These are phyloP conservation scores for Sarcophaga peregrina DNA, from an alignment of 1,140 invertebrate species.

Conservation along the genomic window DNA sequence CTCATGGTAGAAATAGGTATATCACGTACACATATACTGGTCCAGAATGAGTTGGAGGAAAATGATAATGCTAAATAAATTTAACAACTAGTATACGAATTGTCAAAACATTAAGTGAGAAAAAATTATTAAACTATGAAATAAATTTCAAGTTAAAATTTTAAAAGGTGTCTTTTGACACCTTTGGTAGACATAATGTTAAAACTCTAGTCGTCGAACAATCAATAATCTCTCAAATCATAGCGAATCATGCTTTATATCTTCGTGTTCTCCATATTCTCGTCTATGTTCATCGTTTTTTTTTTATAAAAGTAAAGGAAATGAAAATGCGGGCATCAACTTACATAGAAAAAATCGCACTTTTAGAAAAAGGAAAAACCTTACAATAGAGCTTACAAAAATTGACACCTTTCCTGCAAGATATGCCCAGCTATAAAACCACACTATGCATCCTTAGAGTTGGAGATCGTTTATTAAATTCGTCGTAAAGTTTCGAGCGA, in stretches of 20 bases:
- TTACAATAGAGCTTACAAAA: neutral
- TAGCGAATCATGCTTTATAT: neutral
- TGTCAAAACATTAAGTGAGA: no score
- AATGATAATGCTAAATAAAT: no score
- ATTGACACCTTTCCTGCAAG: neutral
- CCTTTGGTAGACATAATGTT: no score
- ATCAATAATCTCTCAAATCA: neutral
- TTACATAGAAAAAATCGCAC: neutral
- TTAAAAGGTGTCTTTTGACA: no score
- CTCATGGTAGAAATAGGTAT: no score
- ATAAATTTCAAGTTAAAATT: no score
- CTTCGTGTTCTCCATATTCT: neutral
- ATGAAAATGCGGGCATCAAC: no score
- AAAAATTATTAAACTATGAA: no score
- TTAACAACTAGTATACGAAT: no score
- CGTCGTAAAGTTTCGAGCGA: conserved; percentile 7
- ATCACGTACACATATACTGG: no score
- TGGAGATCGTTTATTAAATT: neutral
- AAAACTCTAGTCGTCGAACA: neutral
- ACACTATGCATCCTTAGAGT: conserved; percentile 3
- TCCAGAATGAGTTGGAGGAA: no score
- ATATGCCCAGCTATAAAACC: neutral
- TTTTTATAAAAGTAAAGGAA: no score
- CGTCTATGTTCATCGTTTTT: neutral
- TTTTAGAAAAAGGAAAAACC: neutral